A percentile compares a stretch with the other conserved stretches of the same genome.
Evolutionary conservation across 2,888 invertebrate species (phyloP).

Genomic region (Zygogramma bicolorata): DNA sequence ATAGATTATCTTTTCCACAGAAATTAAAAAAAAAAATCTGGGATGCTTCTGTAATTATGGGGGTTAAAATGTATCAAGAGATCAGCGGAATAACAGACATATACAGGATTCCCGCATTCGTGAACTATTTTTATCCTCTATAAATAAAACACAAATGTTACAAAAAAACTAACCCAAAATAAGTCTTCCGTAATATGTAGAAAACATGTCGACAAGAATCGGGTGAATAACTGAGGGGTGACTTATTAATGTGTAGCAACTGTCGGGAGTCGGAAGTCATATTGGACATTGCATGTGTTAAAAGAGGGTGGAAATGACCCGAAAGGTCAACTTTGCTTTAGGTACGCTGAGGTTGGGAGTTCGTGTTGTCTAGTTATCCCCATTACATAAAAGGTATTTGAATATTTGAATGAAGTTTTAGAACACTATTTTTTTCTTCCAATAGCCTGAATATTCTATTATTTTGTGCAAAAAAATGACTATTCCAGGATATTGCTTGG

Average conservation of each 20-base stretch:
- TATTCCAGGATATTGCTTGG: too few relatives aligned
- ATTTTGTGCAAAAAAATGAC: too few relatives aligned
- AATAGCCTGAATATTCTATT: too few relatives aligned
- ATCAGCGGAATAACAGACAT: constrained; percentile 7
- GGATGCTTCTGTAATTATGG: neutral
- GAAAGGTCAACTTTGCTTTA: constrained; percentile 37
- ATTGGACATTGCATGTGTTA: constrained; percentile 46
- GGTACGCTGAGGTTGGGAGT: constrained; percentile 18
- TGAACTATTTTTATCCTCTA: neutral
- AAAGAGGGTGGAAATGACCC: constrained; percentile 43
- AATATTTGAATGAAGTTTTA: too few relatives aligned
- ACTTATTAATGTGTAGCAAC: constrained; percentile 38
- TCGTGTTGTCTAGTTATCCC: neutral
- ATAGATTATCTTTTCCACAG: too few relatives aligned
- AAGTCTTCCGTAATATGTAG: neutral
- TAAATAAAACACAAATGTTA: neutral
- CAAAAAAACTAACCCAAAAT: constrained; percentile 2
- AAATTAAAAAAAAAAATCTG: too few relatives aligned
- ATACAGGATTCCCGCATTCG: neutral
- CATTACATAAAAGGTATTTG: too few relatives aligned
- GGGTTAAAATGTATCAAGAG: constrained; percentile 3
- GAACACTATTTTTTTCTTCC: too few relatives aligned
- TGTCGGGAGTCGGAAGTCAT: constrained; percentile 43
- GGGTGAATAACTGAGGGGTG: constrained; percentile 38
- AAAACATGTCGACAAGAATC: constrained; percentile 7